Evolutionary conservation across 2,797 vertebrate species (phyloP).

Genomic region (Microctenopoma steveboyesi): DNA sequence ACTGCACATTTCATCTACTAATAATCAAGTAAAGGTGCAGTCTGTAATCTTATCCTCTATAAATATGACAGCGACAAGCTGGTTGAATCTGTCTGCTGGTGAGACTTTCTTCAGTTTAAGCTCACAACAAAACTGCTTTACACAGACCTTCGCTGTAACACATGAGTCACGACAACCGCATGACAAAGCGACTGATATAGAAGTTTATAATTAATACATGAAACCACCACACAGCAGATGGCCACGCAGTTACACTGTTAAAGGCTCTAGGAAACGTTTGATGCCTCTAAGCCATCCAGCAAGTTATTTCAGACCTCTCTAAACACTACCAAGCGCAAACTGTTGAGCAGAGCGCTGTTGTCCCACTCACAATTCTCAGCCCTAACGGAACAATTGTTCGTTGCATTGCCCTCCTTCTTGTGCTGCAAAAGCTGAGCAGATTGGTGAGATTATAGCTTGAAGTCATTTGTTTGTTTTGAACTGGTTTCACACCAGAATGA

Average conservation of each 20-base stretch:
- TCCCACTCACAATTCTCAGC: background rate
- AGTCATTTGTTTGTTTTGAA: background rate
- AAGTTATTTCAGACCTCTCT: conserved; percentile 62
- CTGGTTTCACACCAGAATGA: too few relatives aligned
- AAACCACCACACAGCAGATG: conserved; percentile 58
- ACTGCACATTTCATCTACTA: background rate
- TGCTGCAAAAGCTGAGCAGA: too few relatives aligned
- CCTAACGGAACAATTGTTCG: too few relatives aligned
- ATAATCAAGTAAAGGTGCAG: conserved; percentile 19
- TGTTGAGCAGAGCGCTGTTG: conserved; percentile 40
- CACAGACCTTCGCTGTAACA: conserved; percentile 19
- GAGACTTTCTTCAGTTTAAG: conserved; percentile 1
- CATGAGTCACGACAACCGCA: conserved; percentile 48
- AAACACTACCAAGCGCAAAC: conserved; percentile 51
- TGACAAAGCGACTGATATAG: conserved; percentile 62
- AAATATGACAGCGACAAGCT: background rate
- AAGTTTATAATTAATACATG: conserved; percentile 67
- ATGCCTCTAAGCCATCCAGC: conserved; percentile 48
- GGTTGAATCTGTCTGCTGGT: background rate
- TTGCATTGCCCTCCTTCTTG: too few relatives aligned
- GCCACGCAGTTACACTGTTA: conserved; percentile 45
- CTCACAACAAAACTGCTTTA: conserved; percentile 10
- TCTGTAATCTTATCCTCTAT: conserved; percentile 14
- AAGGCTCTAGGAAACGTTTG: conserved; percentile 49
- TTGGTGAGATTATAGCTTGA: conserved; percentile 9